A percentile compares a stretch with the other conserved stretches of the same genome.
Evolutionary conservation across 92 coral and sea anemone genomes (phyloP).

Genomic region (Epizoanthus illoricatus): DNA sequence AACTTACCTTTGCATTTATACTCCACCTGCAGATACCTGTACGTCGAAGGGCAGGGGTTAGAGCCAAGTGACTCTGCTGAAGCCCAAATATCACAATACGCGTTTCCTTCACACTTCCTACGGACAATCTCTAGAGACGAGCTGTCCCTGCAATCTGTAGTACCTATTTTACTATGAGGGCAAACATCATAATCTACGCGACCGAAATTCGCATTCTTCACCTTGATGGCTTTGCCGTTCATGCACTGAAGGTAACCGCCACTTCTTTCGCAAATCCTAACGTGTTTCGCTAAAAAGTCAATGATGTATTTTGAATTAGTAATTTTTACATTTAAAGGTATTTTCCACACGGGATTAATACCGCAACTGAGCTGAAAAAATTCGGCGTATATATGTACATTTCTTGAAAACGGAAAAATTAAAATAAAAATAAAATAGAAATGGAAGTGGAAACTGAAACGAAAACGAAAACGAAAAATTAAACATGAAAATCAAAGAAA

Average conservation of each 20-base stretch:
- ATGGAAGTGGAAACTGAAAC: no score
- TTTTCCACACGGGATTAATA: no score
- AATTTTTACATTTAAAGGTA: no score
- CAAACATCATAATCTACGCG: background rate
- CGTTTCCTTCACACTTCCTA: constrained; percentile 8
- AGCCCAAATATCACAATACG: constrained; percentile 19
- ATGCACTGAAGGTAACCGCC: constrained; percentile 7
- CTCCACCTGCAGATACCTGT: constrained; percentile 20
- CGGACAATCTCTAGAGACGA: background rate
- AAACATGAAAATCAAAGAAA: no score
- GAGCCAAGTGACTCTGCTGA: background rate
- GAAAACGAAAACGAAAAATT: no score
- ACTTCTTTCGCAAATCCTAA: background rate
- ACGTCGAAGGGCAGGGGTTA: background rate
- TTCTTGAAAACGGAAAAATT: no score
- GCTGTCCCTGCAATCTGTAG: constrained; percentile 19
- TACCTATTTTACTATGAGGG: background rate
- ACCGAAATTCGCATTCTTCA: constrained; percentile 21
- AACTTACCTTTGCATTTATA: constrained; percentile 24
- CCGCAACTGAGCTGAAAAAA: no score
- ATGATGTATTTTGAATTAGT: no score
- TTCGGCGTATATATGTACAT: no score
- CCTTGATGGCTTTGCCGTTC: constrained; percentile 13
- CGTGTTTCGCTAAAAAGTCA: constrained; percentile 14
- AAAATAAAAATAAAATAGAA: no score